These are phyloP conservation scores for Chlamydotis undulata DNA, from an alignment of 2,113 vertebrate genomes.

Conservation along the genomic window DNA sequence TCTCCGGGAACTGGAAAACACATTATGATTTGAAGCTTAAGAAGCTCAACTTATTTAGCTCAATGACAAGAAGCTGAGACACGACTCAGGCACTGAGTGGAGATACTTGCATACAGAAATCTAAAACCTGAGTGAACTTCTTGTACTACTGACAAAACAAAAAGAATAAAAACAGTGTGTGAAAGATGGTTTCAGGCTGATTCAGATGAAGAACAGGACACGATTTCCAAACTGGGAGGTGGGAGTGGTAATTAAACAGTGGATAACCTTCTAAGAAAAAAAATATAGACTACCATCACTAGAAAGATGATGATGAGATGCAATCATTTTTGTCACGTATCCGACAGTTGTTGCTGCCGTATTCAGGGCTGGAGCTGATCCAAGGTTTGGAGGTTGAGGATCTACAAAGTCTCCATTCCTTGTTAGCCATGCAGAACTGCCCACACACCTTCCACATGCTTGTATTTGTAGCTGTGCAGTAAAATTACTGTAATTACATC, in stretches of 20 bases:
- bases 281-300: not conserved
- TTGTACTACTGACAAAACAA: not conserved
- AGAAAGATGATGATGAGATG: not conserved
- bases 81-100: not conserved
- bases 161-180: not conserved
- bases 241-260: not conserved
- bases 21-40: not conserved
- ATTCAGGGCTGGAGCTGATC: not conserved
- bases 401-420: not conserved
- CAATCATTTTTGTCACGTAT: not conserved
- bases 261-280: not conserved
- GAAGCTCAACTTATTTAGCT: not conserved
- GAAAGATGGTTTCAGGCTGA: not conserved
- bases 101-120: not conserved
- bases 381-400: not conserved
- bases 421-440: not conserved
- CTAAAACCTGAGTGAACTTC: not conserved
- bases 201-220: not conserved
- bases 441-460: not conserved
- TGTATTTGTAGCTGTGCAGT: not conserved
- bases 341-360: not conserved
- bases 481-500: conserved; percentile 34
- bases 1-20: not conserved
- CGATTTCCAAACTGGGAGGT: not conserved
- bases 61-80: not conserved